Evolutionary conservation across 2,113 vertebrate genomes (phyloP), one percentile per base, ranked within the genome.

Genomic region (Lophochroa leadbeateri): DNA sequence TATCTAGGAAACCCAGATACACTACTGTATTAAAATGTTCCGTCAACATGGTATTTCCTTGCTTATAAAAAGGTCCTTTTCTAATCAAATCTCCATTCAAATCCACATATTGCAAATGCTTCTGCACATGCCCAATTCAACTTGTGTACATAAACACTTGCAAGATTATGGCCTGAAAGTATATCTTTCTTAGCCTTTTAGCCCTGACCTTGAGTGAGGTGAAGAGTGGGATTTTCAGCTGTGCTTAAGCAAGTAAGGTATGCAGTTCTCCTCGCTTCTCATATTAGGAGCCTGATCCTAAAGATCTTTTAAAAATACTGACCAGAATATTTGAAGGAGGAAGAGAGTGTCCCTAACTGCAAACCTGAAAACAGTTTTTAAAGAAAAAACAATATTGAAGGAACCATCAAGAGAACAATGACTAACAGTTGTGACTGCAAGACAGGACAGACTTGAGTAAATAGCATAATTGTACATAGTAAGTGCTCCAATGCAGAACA

Each of bases 11-110:
- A 64, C 7, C 13, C 61, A 68, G 80, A 49, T 52, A 84, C 2
- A 3, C 4, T 25, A 39, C 9, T 65, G 9, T 52, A 89, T 90
- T 75, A 64, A 93, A 93, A 90, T 64, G 29, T 76, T 94, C 33
- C 44, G 78, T 95, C 57, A 94, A 92, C 92, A 68, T 79, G 70
- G n/a, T 44, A 92, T 91, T 96, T 95, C 35, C 33, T 50, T 88
- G 39, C 47, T 47, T 37, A 74, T 43, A 41, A 58, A 93, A 88
- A 91, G 3, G 17, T 47, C 7, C 19, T 92, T 90, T 92, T 37
- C 44, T 70, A 78, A 89, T 91, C 33, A 88, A 81, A 84, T 71
- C 31, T 68, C 19, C 57, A 53, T 87, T 93, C 82, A 87, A 90
- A 91, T 79, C 57, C 76, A 37, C 60, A 60, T 21, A 33, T 33